Base-by-base conservation (phyloP, 2,888 invertebrate genomes). In the Ophion ellenae region DNA sequence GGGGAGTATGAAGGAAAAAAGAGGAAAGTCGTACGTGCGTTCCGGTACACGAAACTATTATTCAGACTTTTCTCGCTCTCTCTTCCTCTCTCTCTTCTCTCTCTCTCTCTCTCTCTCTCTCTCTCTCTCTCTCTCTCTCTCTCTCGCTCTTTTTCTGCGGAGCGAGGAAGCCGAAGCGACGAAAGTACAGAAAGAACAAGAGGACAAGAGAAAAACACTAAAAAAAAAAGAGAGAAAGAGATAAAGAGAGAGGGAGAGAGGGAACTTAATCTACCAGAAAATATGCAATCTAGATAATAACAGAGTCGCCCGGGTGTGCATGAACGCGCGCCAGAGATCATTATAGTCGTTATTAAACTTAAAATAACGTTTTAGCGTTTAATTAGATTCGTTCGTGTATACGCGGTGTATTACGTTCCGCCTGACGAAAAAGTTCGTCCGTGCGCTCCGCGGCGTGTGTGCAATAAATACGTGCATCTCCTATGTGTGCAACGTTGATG, bases 261-360 rank as follows among this genome's bases (percentile, higher is more conserved):
- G 81, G 81, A 86, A 91, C 91, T 92, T 92, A 93, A 93, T 93
- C 90, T 91, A 93, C 91, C 93, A 92, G 93, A 93, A 93, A 93
- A 93, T 93, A 92, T 92, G 93, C 93, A 93, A 93, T 93, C 92
- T 92, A 90, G 92, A 92, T 93, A 93, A 93, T 93, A 92, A 93
- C 93, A 91, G 92, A 91, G 92, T 88, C 88, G 86, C 88, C 84
- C 87, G 86, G 86, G 87, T 87, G 89, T 78, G 86, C 86, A 84
- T 81, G 83, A 81, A 81, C 89, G 89, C 87, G 84, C 90, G 91
- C 90, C 91, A 90, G 91, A 91, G 91, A 89, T 91, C 92, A 93
- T 93, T 93, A 93, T 89, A 87, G 91, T 93, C 87, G 91, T 92
- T 92, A 92, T 92, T 92, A 92, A 93, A 92, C 90, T 90, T 92